Conservation (phyloP, 2,888 invertebrate genomes). For the Caenorhabditis sulstoni region DNA sequence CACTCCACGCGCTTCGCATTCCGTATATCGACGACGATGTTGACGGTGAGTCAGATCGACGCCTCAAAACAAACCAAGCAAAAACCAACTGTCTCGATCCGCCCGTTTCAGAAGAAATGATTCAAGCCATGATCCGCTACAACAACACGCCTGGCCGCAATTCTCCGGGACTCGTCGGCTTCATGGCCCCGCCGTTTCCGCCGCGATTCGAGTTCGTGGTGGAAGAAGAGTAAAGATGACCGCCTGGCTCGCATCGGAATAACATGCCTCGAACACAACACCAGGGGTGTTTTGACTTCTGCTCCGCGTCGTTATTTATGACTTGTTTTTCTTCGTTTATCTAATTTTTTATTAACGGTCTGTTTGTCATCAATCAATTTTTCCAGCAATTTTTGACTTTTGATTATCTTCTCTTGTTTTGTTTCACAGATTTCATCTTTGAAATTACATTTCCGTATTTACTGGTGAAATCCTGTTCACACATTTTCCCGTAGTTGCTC, state of each 20-base stretch:
- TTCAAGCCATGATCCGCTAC: too few relatives aligned
- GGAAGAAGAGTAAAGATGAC: too few relatives aligned
- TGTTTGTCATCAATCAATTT: background rate
- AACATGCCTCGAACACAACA: background rate
- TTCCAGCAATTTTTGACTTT: background rate
- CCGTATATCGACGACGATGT: constrained; percentile 65
- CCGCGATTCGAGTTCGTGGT: too few relatives aligned
- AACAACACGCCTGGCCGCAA: too few relatives aligned
- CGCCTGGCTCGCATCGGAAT: too few relatives aligned
- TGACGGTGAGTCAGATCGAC: constrained; percentile 24
- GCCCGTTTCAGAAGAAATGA: too few relatives aligned
- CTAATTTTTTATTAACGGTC: background rate
- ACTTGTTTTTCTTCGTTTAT: background rate
- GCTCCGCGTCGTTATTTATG: background rate
- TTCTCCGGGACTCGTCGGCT: too few relatives aligned
- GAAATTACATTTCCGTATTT: background rate
- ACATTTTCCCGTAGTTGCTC: too few relatives aligned
- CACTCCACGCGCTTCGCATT: constrained; percentile 46
- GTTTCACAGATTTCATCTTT: background rate
- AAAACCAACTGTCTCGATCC: too few relatives aligned
- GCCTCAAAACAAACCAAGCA: background rate
- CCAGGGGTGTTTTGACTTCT: background rate
- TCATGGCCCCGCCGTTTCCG: too few relatives aligned
- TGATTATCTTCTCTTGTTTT: constrained; percentile 1
- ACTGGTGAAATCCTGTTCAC: constrained; percentile 8